Base-by-base conservation (phyloP, 2,113 vertebrate species). In the Oriolus oriolus region DNA sequence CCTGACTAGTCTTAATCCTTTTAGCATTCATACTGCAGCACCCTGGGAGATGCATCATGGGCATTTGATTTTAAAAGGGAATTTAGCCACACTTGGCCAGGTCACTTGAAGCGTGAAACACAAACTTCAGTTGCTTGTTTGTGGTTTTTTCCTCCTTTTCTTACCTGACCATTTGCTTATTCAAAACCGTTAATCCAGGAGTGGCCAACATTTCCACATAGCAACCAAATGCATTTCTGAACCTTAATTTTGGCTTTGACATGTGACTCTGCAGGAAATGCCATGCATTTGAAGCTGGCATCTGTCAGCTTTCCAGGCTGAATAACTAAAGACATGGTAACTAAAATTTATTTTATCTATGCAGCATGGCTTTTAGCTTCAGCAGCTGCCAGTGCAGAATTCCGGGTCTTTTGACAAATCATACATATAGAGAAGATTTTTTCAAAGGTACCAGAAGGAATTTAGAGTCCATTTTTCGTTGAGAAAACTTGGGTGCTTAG, bases 11-110 rank as follows among this genome's bases (percentile, higher is more conserved):
- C 90, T 89, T 97, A 97, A 97, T 97, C 96, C 95, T 94, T 96
- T 97, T 97, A 97, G 93, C 96, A 75, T 96, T 95, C 85, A 78
- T 90, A 68, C 96, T 96, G 89, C 37, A 96, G 90, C 92, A 96
- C 93, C 76, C 81, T 92, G 73, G 84, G 95, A 97, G 88, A 92
- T 90, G 76, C 75, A 90, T 52, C 31, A 12, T 84, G 60, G 73
- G 49, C 68, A 22, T 92, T 90, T 96, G 96, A 95, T 96, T 96
- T 96, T 96, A 86, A 96, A 97, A 96, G 93, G 64, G 69, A 93
- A 93, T 54, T 73, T 42, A 82, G 68, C 90, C 95, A 86, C 95
- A 94, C 92, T 94, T 89, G 86, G 79, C 63, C 76, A 57, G 31
- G 39, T 70, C 56, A 70, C 56, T 64, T 53, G 31, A 92, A 96